Evolutionary conservation across 2,888 invertebrate species (phyloP).

Genomic region (Bhutanitis thaidina): DNA sequence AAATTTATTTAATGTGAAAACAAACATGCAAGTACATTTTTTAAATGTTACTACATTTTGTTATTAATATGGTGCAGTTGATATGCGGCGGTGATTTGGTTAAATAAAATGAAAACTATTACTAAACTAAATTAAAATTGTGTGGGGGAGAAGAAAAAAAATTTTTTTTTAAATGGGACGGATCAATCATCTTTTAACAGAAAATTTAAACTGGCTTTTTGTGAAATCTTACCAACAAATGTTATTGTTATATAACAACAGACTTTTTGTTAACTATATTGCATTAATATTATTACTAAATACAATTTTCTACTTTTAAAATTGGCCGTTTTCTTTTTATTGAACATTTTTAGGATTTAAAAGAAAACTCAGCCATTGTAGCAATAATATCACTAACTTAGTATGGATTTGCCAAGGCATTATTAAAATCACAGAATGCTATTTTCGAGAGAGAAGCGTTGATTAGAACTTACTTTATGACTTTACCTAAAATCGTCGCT

Average conservation of each 20-base stretch:
- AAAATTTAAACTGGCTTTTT: neutral
- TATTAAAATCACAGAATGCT: slow-evolving; percentile 64
- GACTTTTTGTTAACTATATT: slow-evolving; percentile 7
- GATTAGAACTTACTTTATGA: slow-evolving; percentile 19
- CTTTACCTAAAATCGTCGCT: slow-evolving; percentile 12
- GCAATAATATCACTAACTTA: slow-evolving; percentile 50
- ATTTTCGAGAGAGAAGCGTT: slow-evolving; percentile 40
- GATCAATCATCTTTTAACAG: slow-evolving; percentile 33
- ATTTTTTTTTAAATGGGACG: slow-evolving; percentile 46
- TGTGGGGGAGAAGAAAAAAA: slow-evolving; percentile 9
- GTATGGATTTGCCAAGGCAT: slow-evolving; percentile 60
- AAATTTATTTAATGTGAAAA: slow-evolving; percentile 69
- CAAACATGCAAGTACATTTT: slow-evolving; percentile 75
- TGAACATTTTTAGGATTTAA: slow-evolving; percentile 31
- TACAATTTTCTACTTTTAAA: slow-evolving; percentile 28
- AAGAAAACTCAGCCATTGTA: slow-evolving; percentile 42
- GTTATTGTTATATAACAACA: slow-evolving; percentile 13
- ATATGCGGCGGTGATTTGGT: slow-evolving; percentile 63
- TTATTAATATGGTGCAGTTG: slow-evolving; percentile 55
- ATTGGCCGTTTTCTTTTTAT: slow-evolving; percentile 36
- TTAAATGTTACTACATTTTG: slow-evolving; percentile 55
- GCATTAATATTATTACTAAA: slow-evolving; percentile 9
- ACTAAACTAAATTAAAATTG: slow-evolving; percentile 17
- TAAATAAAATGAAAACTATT: slow-evolving; percentile 50
- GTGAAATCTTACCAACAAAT: slow-evolving; percentile 4